Evolutionary conservation across 2,888 invertebrate genomes (phyloP).

Genomic region (Amphipyra tragopoginis): DNA sequence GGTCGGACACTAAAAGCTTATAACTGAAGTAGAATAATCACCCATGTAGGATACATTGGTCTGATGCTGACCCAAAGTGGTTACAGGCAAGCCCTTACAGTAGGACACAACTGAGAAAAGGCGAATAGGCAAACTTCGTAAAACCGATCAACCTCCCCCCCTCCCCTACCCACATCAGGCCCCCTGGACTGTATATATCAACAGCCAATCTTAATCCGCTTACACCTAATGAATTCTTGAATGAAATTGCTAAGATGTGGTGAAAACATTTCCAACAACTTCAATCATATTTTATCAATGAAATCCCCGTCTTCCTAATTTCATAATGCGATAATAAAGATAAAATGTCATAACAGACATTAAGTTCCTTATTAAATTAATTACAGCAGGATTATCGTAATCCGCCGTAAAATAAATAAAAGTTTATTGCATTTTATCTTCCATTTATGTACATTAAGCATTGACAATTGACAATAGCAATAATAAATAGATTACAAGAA

Average conservation of each 20-base stretch:
- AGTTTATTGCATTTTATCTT: conserved; percentile 27
- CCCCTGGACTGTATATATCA: background rate
- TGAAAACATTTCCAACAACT: conserved; percentile 20
- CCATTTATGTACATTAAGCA: conserved; percentile 14
- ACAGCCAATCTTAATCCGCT: conserved; percentile 9
- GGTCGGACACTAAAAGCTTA: too few species aligned
- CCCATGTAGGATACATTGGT: too few species aligned
- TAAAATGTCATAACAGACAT: conserved; percentile 43
- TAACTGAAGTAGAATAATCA: too few species aligned
- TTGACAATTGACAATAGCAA: conserved; percentile 13
- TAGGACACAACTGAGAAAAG: too few species aligned
- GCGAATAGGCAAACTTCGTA: too few species aligned
- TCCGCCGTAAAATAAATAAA: conserved; percentile 34
- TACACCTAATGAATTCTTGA: conserved; percentile 12
- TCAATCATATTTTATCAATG: conserved; percentile 19
- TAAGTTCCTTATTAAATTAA: conserved; percentile 46
- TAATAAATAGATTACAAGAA: conserved; percentile 8
- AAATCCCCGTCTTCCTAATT: conserved; percentile 30
- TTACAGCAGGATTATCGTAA: conserved; percentile 51
- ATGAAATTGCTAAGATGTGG: conserved; percentile 22
- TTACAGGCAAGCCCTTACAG: too few species aligned
- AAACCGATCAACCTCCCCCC: too few species aligned
- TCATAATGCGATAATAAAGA: conserved; percentile 42
- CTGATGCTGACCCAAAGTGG: too few species aligned
- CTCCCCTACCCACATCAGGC: too few species aligned